Evolutionary conservation across 2,888 invertebrate species (phyloP).

Genomic region (Monoplex corrugatus): DNA sequence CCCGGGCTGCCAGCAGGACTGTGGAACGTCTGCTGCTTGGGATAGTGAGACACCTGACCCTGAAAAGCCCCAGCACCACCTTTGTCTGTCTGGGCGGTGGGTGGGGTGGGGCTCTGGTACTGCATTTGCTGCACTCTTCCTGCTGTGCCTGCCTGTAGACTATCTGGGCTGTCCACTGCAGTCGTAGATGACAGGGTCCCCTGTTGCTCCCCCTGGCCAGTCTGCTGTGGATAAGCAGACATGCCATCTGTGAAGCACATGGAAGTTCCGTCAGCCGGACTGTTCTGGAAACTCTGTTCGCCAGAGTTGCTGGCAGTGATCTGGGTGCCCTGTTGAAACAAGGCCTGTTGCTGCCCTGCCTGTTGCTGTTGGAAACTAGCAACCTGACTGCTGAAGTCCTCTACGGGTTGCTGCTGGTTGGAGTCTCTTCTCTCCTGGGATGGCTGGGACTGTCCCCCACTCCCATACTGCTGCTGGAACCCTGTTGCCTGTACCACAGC

Average conservation of each 20-base stretch:
- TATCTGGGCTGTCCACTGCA: slow-evolving; percentile 19
- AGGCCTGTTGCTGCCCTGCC: slow-evolving; percentile 26
- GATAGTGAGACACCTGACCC: slow-evolving; percentile 16
- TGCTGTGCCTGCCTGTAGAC: neutral
- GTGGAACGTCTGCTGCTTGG: slow-evolving; percentile 33
- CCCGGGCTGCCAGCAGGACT: slow-evolving; percentile 30
- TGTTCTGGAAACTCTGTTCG: slow-evolving; percentile 37
- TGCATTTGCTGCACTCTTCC: slow-evolving; percentile 2
- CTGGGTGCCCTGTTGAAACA: slow-evolving; percentile 39
- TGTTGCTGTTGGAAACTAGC: slow-evolving; percentile 37
- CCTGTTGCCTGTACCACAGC: slow-evolving; percentile 16
- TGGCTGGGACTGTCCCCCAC: neutral
- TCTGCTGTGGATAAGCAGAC: slow-evolving; percentile 11
- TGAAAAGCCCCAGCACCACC: slow-evolving; percentile 2
- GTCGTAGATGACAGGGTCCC: neutral
- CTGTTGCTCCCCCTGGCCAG: slow-evolving; percentile 26
- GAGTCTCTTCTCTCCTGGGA: neutral
- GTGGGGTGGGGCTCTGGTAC: neutral
- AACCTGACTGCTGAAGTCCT: slow-evolving; percentile 11
- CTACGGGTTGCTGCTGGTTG: slow-evolving; percentile 27
- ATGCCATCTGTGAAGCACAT: slow-evolving; percentile 1
- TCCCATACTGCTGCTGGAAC: slow-evolving; percentile 32
- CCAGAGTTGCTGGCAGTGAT: neutral
- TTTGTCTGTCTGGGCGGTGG: slow-evolving; percentile 17
- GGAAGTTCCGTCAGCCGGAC: neutral